phyloP scores from a whole-genome alignment of 2,797 vertebrate species.

The Passerculus sandwichensis region DNA sequence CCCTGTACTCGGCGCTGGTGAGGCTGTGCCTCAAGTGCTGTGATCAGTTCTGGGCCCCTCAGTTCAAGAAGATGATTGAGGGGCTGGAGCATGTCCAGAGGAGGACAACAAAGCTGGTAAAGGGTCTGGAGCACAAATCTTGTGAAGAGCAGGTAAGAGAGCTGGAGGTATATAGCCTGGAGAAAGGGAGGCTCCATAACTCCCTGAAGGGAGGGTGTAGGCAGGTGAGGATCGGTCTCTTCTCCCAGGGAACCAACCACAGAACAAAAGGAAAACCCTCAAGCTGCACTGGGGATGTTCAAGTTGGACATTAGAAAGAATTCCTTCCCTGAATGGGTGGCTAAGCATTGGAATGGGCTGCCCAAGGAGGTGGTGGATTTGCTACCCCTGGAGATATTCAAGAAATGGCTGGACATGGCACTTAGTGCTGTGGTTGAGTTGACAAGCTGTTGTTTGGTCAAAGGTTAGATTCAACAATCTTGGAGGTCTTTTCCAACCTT shows the following conservation, averaged over 20 bases:
- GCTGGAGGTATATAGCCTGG: not conserved
- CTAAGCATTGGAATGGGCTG: not conserved
- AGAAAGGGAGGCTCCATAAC: not conserved
- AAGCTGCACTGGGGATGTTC: not conserved
- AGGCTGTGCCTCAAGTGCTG: rapidly evolving
- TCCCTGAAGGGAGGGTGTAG: not conserved
- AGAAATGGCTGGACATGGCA: not conserved
- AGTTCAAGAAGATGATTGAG: not conserved
- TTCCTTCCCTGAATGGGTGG: not conserved
- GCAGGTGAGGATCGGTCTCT: not conserved
- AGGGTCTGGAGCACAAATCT: not conserved
- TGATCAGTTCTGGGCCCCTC: rapidly evolving
- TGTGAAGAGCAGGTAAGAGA: not conserved
- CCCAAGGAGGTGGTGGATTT: too few species aligned
- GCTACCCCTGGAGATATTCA: not conserved
- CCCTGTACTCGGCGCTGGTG: rapidly evolving
- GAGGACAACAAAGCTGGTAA: rapidly evolving
- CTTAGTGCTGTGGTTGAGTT: not conserved
- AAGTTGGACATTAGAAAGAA: not conserved
- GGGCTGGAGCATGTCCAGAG: rapidly evolving
- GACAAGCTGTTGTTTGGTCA: not conserved
- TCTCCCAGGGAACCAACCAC: not conserved
- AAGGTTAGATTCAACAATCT: not conserved
- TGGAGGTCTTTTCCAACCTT: not conserved
- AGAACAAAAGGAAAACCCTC: not conserved